Evolutionary conservation across 2,888 invertebrate species (phyloP), one percentile per base, ranked within the genome.

Genomic region (Andrena haemorrhoa): DNA sequence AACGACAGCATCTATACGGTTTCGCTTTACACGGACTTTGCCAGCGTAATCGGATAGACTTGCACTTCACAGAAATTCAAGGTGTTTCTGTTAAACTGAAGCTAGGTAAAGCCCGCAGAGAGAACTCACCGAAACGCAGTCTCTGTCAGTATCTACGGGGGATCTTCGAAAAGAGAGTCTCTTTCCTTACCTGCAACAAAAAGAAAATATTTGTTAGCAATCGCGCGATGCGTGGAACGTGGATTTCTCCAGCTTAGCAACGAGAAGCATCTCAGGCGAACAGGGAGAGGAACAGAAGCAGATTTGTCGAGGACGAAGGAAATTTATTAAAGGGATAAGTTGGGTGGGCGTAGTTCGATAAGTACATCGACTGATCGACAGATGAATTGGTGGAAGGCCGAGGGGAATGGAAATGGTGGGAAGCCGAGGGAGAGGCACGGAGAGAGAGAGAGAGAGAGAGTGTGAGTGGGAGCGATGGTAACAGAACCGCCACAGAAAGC

Each of bases 401-500:
- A 8, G 63, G 60, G 16, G 33, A 69, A 60, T 35, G 65, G 71
- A 29, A 56, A 12, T 64, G 26, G 66, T 41, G 47, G n/a, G 53
- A 23, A 33, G 23, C n/a, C 12, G 41, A 41, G 31, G 12, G 51
- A 23, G 51, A 26, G 23, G 23, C 23, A 26, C 33, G 33, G 31
- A 8, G 51, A 23, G 51, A 26, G 41, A 26, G 41, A 41, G 31
- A 8, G 51, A 23, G 51, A 26, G 41, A 41, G 31, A 8, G 51
- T n/a, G 51, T 23, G 56, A 64, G 35, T 33, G 65, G 64, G 58
- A 81, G 75, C 86, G 84, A 82, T 70, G 76, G 87, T 86, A 84
- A 85, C 83, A 82, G 79, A 85, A 65, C 75, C 78, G 76, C 88
- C 89, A 77, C 83, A 85, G 88, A 88, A 86, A 82, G 84, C 89